These are phyloP conservation scores for Xestia xanthographa DNA, from an alignment of 2,888 invertebrate species.

Conservation along the genomic window DNA sequence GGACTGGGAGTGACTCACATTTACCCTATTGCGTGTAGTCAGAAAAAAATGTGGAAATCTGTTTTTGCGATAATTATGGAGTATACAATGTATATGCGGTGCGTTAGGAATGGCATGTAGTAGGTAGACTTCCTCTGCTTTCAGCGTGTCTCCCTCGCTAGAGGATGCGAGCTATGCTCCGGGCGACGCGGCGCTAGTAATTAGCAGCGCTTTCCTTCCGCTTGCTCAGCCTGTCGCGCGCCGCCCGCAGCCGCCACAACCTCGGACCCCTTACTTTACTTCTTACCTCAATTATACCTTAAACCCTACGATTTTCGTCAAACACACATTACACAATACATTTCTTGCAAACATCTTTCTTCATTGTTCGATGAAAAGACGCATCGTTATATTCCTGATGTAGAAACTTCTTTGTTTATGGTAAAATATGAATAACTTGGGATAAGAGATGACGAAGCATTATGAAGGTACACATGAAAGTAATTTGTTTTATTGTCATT, in stretches of 20 bases:
- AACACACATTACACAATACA: constrained; percentile 2
- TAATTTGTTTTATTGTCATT: constrained; percentile 71
- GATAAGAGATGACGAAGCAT: constrained; percentile 49
- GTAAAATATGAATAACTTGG: constrained; percentile 36
- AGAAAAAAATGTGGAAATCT: constrained; percentile 18
- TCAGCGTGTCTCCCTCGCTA: constrained; percentile 67
- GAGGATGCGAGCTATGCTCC: constrained; percentile 73
- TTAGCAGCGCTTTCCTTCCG: constrained; percentile 89
- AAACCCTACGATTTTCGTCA: constrained; percentile 29
- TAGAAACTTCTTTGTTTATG: constrained; percentile 52
- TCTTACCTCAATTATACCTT: constrained; percentile 56
- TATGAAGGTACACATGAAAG: constrained; percentile 58
- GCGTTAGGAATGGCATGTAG: constrained; percentile 65
- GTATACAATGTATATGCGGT: constrained; percentile 30
- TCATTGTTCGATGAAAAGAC: constrained; percentile 30
- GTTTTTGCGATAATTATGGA: constrained; percentile 34
- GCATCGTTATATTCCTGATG: constrained; percentile 23
- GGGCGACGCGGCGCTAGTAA: constrained; percentile 84
- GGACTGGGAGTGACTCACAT: constrained; percentile 16
- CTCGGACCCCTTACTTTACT: constrained; percentile 65
- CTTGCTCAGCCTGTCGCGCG: constrained; percentile 58
- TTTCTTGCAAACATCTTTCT: constrained; percentile 12
- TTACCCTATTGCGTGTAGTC: not conserved
- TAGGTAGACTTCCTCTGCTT: constrained; percentile 72
- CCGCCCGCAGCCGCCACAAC: constrained; percentile 19